Percentiles rank a stretch among this genome's conserved stretches.
These are phyloP conservation scores for Athene noctua DNA, from an alignment of 2,113 vertebrate genomes.

Conservation along the genomic window DNA sequence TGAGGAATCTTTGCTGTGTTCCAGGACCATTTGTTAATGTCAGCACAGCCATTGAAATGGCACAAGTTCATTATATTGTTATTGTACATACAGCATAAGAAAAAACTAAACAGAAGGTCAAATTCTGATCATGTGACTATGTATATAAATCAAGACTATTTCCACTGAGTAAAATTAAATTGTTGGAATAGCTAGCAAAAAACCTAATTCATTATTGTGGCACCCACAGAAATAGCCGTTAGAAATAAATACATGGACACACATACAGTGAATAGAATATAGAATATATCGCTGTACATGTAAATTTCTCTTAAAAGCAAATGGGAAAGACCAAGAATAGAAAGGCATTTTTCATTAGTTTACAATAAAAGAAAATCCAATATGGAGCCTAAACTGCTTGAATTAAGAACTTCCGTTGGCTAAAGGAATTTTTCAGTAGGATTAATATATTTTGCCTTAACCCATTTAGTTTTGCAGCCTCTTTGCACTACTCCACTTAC, in stretches of 20 bases:
- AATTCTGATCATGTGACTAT: constrained; percentile 41
- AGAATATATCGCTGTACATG: neutral
- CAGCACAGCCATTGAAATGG: constrained; percentile 11
- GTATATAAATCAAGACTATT: constrained; percentile 50
- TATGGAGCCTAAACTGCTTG: neutral
- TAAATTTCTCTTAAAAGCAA: neutral
- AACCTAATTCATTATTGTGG: constrained; percentile 3
- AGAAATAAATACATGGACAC: neutral
- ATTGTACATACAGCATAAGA: constrained; percentile 14
- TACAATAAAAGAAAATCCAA: neutral
- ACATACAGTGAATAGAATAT: neutral
- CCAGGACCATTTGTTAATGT: constrained; percentile 41
- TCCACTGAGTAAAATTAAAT: constrained; percentile 43
- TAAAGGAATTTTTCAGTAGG: neutral
- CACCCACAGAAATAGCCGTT: neutral
- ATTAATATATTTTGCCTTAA: neutral
- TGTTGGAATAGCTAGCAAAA: neutral
- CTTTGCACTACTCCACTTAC: neutral
- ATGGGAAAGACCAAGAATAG: neutral
- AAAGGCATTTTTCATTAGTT: neutral
- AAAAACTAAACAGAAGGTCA: constrained; percentile 50
- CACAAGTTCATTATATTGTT: constrained; percentile 45
- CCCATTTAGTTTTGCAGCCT: neutral
- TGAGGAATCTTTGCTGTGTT: constrained; percentile 48
- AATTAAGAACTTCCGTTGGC: neutral